These are phyloP conservation scores for Leucophenga maculata DNA, from an alignment of 2,888 invertebrate species.

Conservation along the genomic window DNA sequence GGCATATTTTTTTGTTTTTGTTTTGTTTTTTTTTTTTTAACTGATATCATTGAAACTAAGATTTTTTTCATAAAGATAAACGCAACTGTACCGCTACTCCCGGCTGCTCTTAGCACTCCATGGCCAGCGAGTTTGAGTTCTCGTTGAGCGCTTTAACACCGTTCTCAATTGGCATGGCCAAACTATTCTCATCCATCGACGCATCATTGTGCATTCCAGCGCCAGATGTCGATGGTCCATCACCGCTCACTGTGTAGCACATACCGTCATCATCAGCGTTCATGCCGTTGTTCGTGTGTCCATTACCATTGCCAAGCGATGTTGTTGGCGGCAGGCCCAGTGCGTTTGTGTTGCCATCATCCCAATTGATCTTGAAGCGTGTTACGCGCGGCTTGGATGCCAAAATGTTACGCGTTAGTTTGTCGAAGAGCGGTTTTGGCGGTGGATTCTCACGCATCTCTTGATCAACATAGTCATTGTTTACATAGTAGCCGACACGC, in stretches of 20 bases:
- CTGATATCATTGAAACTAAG: too few relatives aligned
- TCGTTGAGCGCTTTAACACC: conserved; percentile 69
- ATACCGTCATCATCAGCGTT: conserved; percentile 47
- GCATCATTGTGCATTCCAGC: conserved; percentile 50
- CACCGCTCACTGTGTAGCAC: conserved; percentile 43
- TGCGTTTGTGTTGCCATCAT: conserved; percentile 75
- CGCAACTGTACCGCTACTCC: not conserved
- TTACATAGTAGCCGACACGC: conserved; percentile 98
- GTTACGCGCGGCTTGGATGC: conserved; percentile 96
- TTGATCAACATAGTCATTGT: conserved; percentile 95
- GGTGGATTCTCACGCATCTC: conserved; percentile 96
- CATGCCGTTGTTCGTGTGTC: conserved; percentile 37
- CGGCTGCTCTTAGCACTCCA: conserved; percentile 69
- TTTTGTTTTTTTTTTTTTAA: too few relatives aligned
- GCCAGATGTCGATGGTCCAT: conserved; percentile 53
- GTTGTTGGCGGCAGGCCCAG: not conserved
- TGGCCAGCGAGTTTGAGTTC: conserved; percentile 72
- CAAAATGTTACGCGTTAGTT: conserved; percentile 79
- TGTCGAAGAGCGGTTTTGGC: conserved; percentile 91
- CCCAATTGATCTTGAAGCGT: conserved; percentile 98
- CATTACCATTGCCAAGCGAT: conserved; percentile 51
- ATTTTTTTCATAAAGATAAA: too few relatives aligned
- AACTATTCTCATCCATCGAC: conserved; percentile 68
- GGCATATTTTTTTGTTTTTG: not conserved
- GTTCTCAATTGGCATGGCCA: conserved; percentile 68